These are phyloP conservation scores for Diceros bicornis DNA, from an alignment of 2,797 vertebrate genomes.

Conservation along the genomic window DNA sequence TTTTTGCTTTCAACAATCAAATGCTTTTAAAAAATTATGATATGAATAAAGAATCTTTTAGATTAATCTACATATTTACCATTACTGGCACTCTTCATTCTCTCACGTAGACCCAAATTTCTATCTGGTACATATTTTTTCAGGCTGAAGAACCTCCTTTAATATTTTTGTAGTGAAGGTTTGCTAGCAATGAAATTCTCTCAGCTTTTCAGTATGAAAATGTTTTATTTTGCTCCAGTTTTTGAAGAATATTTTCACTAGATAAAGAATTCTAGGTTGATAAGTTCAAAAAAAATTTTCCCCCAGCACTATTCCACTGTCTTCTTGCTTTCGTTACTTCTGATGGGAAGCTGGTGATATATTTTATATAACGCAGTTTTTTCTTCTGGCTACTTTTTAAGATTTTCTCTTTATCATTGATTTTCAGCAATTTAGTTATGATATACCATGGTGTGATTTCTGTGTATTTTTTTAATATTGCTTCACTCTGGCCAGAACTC, in stretches of 20 bases:
- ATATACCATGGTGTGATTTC: background rate
- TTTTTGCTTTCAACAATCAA: background rate
- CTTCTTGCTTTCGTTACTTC: background rate
- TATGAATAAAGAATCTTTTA: background rate
- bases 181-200: background rate
- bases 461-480: background rate
- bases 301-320: background rate
- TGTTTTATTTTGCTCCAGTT: background rate
- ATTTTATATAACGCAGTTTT: background rate
- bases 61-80: background rate
- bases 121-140: background rate
- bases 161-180: background rate
- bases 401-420: background rate
- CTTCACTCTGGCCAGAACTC: background rate
- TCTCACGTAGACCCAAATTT: constrained; percentile 28
- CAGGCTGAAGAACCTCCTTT: background rate
- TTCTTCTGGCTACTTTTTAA: background rate
- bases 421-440: background rate
- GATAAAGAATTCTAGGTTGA: background rate
- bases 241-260: background rate
- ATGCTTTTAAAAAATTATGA: constrained; percentile 22
- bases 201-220: background rate
- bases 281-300: background rate
- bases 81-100: background rate
- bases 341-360: background rate